Evolutionary conservation across 2,888 invertebrate species (phyloP).

Genomic region (Epiblema foenella): DNA sequence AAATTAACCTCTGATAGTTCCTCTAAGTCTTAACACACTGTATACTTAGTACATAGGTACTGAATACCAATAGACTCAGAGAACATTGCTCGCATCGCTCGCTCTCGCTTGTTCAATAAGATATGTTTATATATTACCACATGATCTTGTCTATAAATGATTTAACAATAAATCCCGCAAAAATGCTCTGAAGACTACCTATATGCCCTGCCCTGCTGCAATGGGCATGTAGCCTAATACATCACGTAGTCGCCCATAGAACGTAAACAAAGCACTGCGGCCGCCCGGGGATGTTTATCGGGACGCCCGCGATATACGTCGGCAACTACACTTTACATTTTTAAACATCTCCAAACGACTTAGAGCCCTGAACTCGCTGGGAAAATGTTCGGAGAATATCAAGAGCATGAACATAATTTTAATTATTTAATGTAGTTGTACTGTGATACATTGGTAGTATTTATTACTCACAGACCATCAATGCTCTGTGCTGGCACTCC

Average conservation of each 20-base stretch:
- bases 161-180: background rate
- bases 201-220: slow-evolving; percentile 2
- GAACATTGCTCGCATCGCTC: too few relatives aligned
- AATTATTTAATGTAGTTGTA: background rate
- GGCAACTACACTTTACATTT: slow-evolving; percentile 69
- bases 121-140: too few relatives aligned
- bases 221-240: slow-evolving; percentile 51
- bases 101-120: too few relatives aligned
- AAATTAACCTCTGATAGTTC: too few relatives aligned
- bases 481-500: too few relatives aligned
- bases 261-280: slow-evolving; percentile 65
- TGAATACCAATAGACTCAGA: too few relatives aligned
- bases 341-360: slow-evolving; percentile 61
- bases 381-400: slow-evolving; percentile 9
- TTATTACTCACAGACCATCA: too few relatives aligned
- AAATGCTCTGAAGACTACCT: slow-evolving; percentile 4
- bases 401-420: background rate
- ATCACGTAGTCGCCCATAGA: slow-evolving; percentile 56
- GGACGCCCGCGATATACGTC: slow-evolving; percentile 66
- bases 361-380: slow-evolving; percentile 23
- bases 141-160: background rate
- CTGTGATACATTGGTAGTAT: too few relatives aligned
- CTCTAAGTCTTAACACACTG: too few relatives aligned
- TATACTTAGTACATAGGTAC: too few relatives aligned
- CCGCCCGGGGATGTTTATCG: slow-evolving; percentile 75